phyloP scores from a whole-genome alignment of 1,140 invertebrate species.

The Dreissena rostriformis region DNA sequence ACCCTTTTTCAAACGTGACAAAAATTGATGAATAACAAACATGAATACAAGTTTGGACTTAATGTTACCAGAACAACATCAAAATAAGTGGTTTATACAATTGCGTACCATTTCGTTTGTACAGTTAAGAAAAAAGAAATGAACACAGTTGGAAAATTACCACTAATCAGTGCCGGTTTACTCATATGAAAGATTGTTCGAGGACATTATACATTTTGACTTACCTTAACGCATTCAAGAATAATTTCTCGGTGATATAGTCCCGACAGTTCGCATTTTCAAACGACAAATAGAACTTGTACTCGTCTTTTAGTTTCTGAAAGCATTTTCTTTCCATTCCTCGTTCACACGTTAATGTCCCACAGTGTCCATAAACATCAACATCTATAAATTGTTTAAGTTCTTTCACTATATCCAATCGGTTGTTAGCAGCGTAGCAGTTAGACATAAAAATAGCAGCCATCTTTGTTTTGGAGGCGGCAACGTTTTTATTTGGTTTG shows the following conservation, averaged over 20 bases:
- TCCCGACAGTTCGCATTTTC: no score
- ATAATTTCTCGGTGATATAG: no score
- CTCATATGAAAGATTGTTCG: not conserved
- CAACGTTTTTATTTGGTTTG: slow-evolving; percentile 63
- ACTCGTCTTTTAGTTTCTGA: slow-evolving; percentile 92
- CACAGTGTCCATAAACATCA: slow-evolving; percentile 85
- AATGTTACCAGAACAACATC: no score
- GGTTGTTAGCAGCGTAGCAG: slow-evolving; percentile 83
- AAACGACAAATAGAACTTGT: no score
- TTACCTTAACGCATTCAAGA: slow-evolving; percentile 69
- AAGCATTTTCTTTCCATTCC: slow-evolving; percentile 91
- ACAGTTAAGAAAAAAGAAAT: not conserved
- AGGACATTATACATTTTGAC: slow-evolving; percentile 30
- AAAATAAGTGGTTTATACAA: not conserved
- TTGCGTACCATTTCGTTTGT: not conserved
- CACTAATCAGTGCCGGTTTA: not conserved
- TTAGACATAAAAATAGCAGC: slow-evolving; percentile 84
- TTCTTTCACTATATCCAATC: slow-evolving; percentile 84
- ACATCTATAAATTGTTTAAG: slow-evolving; percentile 85
- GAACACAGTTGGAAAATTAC: not conserved
- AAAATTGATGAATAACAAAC: no score
- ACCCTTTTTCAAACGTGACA: no score
- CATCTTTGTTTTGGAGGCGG: no score
- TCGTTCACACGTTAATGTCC: no score
- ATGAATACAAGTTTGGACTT: no score